phyloP scores from a whole-genome alignment of 2,888 invertebrate species.

The Polia nebulosa region DNA sequence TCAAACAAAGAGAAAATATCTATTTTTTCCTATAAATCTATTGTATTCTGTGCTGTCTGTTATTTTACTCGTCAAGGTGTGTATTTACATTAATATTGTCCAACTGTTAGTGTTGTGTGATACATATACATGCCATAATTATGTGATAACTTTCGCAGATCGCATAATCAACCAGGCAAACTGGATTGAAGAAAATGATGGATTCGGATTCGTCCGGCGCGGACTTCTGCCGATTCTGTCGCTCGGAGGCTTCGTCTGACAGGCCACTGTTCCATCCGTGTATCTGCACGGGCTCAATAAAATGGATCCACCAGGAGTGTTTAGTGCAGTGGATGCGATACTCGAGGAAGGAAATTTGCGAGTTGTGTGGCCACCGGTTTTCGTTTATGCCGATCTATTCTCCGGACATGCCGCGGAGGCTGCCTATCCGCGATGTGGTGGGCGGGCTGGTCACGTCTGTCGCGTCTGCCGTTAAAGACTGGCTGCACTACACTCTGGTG shows the following conservation, averaged over 20 bases:
- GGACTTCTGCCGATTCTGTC: conserved; percentile 99
- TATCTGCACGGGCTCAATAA: conserved; percentile 99
- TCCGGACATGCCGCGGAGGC: conserved; percentile 99
- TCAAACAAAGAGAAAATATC: conserved; percentile 81
- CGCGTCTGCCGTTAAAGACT: conserved; percentile 97
- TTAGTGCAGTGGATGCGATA: conserved; percentile 99
- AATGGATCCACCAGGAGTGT: conserved; percentile 99
- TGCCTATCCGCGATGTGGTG: conserved; percentile 98
- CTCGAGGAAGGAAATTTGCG: conserved; percentile 99
- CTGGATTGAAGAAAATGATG: conserved; percentile 88
- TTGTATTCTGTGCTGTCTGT: conserved; percentile 71
- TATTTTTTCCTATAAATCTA: conserved; percentile 74
- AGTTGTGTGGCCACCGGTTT: conserved; percentile 99
- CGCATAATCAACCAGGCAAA: conserved; percentile 82
- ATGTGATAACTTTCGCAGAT: conserved; percentile 79
- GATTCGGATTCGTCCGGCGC: conserved; percentile 91
- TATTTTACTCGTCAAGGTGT: conserved; percentile 73
- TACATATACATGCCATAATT: conserved; percentile 59
- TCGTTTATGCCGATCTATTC: conserved; percentile 99
- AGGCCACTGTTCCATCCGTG: conserved; percentile 99
- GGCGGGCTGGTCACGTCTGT: conserved; percentile 97
- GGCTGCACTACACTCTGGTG: conserved; percentile 99
- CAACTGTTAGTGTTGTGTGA: conserved; percentile 33
- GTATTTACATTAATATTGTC: conserved; percentile 55
- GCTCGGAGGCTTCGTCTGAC: conserved; percentile 98